These are phyloP conservation scores for Ptychoptera albimana DNA, from an alignment of 2,888 invertebrate species.

Conservation along the genomic window DNA sequence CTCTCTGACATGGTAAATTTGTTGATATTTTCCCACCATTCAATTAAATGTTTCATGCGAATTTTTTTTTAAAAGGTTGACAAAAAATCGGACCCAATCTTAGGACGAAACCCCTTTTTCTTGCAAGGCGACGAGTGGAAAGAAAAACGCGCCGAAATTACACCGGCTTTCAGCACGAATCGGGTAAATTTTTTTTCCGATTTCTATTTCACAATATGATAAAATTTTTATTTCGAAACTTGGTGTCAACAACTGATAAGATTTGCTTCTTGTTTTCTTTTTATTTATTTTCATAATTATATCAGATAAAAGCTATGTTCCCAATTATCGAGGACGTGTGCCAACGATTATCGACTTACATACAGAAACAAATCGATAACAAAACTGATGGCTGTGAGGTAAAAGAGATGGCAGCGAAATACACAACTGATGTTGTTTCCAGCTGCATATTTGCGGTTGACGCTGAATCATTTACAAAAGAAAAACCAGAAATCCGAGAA, in stretches of 20 bases:
- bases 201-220: too few relatives aligned
- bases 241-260: too few relatives aligned
- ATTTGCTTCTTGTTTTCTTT: too few relatives aligned
- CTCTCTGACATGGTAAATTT: not conserved
- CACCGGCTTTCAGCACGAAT: constrained; percentile 14
- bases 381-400: not conserved
- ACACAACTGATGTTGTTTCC: constrained; percentile 14
- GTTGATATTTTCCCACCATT: too few relatives aligned
- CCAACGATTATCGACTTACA: not conserved
- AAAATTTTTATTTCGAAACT: too few relatives aligned
- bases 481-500: constrained; percentile 8
- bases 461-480: constrained; percentile 15
- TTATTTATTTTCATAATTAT: too few relatives aligned
- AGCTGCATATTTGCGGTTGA: constrained; percentile 24
- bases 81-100: constrained; percentile 14
- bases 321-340: constrained; percentile 2
- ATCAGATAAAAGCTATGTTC: constrained; percentile 15
- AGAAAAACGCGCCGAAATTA: constrained; percentile 13
- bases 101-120: constrained; percentile 18
- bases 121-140: constrained; percentile 18
- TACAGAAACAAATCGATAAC: not conserved
- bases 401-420: constrained; percentile 14
- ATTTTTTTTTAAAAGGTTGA: constrained; percentile 3
- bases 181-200: too few relatives aligned
- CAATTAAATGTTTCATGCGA: too few relatives aligned